Conservation (phyloP, 2,797 vertebrate species). For the Catamblyrhynchus diadema region DNA sequence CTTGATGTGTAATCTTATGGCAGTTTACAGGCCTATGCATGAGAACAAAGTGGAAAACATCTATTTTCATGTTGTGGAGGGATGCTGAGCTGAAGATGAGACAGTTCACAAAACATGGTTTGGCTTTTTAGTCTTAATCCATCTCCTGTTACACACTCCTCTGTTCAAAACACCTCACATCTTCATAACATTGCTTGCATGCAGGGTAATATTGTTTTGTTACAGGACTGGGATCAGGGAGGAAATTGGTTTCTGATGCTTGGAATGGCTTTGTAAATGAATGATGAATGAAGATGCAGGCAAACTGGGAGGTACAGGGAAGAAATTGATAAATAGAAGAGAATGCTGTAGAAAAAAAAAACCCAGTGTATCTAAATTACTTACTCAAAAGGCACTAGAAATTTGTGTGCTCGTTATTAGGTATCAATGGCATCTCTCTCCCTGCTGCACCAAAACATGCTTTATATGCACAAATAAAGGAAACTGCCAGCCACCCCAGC, state of each 20-base stretch:
- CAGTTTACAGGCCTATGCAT: neutral
- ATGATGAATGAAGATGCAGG: constrained; percentile 39
- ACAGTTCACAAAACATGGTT: neutral
- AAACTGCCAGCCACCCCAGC: neutral
- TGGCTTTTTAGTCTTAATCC: neutral
- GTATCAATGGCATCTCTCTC: neutral
- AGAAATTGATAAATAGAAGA: constrained; percentile 41
- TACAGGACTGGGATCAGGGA: neutral
- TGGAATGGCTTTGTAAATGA: constrained; percentile 47
- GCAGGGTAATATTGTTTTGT: constrained; percentile 8
- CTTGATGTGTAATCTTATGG: neutral
- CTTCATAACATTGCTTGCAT: neutral
- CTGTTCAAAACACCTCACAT: neutral
- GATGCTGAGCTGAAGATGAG: neutral
- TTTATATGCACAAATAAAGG: neutral
- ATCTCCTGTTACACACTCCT: neutral
- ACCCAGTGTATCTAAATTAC: constrained; percentile 1
- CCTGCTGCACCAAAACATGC: neutral
- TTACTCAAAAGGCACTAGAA: constrained; percentile 5
- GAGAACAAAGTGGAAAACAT: neutral
- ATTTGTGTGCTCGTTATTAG: constrained; percentile 24
- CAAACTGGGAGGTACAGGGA: neutral
- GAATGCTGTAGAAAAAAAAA: neutral
- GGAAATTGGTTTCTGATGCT: constrained; percentile 65
- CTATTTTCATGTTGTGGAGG: neutral